A percentile compares a stretch with the other conserved stretches of the same genome.
phyloP scores from a whole-genome alignment of 1,140 invertebrate genomes.

The Drosophila bipectinata region DNA sequence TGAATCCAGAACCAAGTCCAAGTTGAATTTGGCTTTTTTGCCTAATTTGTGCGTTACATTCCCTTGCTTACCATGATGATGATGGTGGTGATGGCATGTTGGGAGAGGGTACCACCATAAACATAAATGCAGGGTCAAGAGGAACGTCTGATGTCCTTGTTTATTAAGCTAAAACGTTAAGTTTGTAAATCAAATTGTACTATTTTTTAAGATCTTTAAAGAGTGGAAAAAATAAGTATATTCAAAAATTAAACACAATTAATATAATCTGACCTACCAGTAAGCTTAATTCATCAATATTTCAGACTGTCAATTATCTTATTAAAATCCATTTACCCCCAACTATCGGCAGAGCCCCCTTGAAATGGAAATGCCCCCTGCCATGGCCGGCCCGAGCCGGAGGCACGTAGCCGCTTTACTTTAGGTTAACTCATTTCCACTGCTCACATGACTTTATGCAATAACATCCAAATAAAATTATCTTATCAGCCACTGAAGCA shows the following conservation, averaged over 20 bases:
- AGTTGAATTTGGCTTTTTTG: conserved; percentile 32
- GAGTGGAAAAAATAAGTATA: too few species aligned
- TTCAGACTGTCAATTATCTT: conserved; percentile 65
- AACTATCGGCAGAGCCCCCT: background rate
- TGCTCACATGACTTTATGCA: conserved; percentile 80
- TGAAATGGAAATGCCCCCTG: background rate
- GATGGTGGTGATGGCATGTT: conserved; percentile 19
- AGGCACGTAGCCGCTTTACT: conserved; percentile 70
- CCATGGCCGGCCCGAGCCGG: background rate
- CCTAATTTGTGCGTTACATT: conserved; percentile 57
- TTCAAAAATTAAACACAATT: too few species aligned
- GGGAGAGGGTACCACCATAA: conserved; percentile 9
- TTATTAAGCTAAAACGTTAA: conserved; percentile 28
- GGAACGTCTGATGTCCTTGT: conserved; percentile 40
- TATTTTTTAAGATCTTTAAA: too few species aligned
- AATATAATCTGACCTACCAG: too few species aligned
- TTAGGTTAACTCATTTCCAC: conserved; percentile 79
- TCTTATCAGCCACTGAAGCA: conserved; percentile 73
- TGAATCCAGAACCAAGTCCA: conserved; percentile 48
- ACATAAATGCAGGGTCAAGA: conserved; percentile 8
- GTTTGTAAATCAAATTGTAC: background rate
- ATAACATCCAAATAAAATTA: conserved; percentile 81
- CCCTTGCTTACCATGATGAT: background rate
- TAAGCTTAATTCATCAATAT: conserved; percentile 27
- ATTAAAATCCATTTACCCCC: conserved; percentile 57